These are phyloP conservation scores for Druon quercuslanigerum DNA, from an alignment of 1,140 invertebrate species.

Conservation along the genomic window DNA sequence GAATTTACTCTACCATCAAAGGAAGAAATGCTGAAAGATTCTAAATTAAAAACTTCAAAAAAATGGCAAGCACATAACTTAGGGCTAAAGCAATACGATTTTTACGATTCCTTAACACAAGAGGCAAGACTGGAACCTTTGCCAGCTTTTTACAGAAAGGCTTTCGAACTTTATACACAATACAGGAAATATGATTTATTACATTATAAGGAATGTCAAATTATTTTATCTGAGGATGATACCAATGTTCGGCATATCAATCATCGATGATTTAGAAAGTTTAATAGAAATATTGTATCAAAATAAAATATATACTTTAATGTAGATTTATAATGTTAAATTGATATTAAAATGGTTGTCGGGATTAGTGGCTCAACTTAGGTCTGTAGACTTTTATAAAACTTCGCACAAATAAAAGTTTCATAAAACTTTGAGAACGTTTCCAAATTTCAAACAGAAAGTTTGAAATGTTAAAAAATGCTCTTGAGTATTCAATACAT, in stretches of 20 bases:
- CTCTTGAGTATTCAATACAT: too few relatives aligned
- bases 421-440: too few relatives aligned
- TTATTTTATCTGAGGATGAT: slow-evolving; percentile 52
- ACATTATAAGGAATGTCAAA: slow-evolving; percentile 60
- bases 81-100: slow-evolving; percentile 60
- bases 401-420: too few relatives aligned
- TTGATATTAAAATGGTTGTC: too few relatives aligned
- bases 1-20: slow-evolving; percentile 73
- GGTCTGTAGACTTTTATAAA: too few relatives aligned
- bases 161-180: slow-evolving; percentile 50
- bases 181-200: slow-evolving; percentile 49
- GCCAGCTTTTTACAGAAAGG: slow-evolving; percentile 60
- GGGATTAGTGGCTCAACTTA: too few relatives aligned
- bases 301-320: too few relatives aligned
- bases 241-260: slow-evolving; percentile 35
- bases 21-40: slow-evolving; percentile 61
- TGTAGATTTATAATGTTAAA: too few relatives aligned
- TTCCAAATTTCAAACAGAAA: too few relatives aligned
- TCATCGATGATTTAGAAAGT: background rate
- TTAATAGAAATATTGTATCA: too few relatives aligned
- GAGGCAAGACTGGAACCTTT: slow-evolving; percentile 55
- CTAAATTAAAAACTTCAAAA: slow-evolving; percentile 42
- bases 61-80: slow-evolving; percentile 65
- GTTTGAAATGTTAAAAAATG: too few relatives aligned
- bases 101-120: slow-evolving; percentile 62